phyloP scores from a whole-genome alignment of 2,888 invertebrate species.

The Melieria picta region DNA sequence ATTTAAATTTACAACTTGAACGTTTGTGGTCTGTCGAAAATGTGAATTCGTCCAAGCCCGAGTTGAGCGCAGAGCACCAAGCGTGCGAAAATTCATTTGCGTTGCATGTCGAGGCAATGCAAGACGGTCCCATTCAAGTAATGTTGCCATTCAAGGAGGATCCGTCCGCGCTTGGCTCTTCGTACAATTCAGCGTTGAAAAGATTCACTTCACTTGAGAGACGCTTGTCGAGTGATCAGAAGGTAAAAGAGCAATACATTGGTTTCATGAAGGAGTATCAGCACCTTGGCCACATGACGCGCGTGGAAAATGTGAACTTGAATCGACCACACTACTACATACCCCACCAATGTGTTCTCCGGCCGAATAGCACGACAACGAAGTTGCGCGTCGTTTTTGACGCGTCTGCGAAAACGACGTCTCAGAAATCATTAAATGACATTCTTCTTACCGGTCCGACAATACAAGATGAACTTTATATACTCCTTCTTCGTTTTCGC shows the following conservation, averaged over 20 bases:
- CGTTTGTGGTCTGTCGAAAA: too few species aligned
- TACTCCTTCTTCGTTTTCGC: neutral
- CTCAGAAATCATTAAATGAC: neutral
- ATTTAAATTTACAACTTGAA: neutral
- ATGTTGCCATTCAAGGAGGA: too few species aligned
- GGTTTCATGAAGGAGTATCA: slow-evolving; percentile 30
- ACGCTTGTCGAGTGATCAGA: too few species aligned
- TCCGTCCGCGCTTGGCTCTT: too few species aligned
- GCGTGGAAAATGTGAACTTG: neutral
- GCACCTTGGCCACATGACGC: slow-evolving; percentile 25
- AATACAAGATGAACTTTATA: neutral
- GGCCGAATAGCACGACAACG: neutral
- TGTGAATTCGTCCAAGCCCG: too few species aligned
- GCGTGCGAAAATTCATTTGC: too few species aligned
- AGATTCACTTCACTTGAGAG: too few species aligned
- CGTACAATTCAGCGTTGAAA: too few species aligned
- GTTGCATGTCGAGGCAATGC: too few species aligned
- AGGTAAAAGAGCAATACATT: neutral
- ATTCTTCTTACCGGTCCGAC: neutral
- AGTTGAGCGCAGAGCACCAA: too few species aligned
- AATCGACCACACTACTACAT: slow-evolving; percentile 14
- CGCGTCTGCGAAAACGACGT: neutral
- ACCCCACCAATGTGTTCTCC: slow-evolving; percentile 32
- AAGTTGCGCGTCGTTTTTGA: neutral
- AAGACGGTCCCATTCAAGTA: too few species aligned